Conservation (phyloP, 2,113 vertebrate genomes). For the Egretta garzetta region DNA sequence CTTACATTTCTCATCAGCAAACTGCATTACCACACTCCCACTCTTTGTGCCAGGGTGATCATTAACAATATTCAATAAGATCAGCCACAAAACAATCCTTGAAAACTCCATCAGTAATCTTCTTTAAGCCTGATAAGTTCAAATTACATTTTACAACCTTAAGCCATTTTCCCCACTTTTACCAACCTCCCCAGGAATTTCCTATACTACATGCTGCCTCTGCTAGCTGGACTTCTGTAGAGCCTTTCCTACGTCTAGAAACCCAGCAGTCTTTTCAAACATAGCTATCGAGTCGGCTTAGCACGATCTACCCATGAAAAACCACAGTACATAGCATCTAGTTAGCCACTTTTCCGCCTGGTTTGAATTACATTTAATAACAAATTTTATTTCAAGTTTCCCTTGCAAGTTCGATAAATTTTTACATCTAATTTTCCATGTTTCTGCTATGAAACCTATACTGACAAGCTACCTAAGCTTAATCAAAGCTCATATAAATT, state of each 20-base stretch:
- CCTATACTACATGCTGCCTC: not conserved
- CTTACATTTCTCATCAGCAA: not conserved
- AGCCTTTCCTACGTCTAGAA: not conserved
- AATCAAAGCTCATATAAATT: not conserved
- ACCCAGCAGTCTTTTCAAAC: not conserved
- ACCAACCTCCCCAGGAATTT: not conserved
- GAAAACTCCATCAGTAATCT: not conserved
- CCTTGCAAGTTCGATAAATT: not conserved
- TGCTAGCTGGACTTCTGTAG: no score
- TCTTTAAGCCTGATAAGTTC: not conserved
- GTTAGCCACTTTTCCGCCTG: not conserved
- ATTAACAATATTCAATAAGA: not conserved
- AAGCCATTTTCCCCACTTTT: not conserved
- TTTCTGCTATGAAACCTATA: not conserved
- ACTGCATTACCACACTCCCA: not conserved
- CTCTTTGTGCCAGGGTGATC: not conserved
- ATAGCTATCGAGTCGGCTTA: not conserved
- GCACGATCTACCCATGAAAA: not conserved
- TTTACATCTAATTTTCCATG: not conserved
- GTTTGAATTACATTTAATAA: not conserved
- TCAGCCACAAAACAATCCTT: not conserved
- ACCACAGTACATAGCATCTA: not conserved
- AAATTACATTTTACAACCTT: not conserved
- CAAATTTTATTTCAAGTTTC: not conserved
- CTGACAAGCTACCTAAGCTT: not conserved